phyloP scores from a whole-genome alignment of 92 coral and sea anemone species.

The Heteractis magnifica region DNA sequence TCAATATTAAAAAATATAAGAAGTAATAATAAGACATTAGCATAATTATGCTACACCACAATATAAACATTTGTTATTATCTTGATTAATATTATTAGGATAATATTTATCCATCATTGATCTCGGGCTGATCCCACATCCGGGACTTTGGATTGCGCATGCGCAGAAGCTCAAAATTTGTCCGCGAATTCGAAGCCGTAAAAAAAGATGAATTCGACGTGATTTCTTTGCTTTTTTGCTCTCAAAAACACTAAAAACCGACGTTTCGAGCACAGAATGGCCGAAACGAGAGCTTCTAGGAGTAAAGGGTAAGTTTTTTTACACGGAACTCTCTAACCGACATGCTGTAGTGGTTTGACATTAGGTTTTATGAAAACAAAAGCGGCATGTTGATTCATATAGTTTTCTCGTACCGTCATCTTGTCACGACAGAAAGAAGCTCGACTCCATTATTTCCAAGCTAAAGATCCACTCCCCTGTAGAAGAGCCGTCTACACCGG shows the following conservation, averaged over 20 bases:
- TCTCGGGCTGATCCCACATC: conserved; percentile 36
- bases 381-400: not conserved
- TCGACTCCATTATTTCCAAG: conserved; percentile 77
- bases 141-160: conserved; percentile 51
- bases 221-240: not conserved
- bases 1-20: conserved; percentile 6
- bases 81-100: conserved; percentile 25
- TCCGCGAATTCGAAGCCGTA: conserved; percentile 32
- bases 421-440: conserved; percentile 59
- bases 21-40: not conserved
- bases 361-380: not conserved
- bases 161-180: conserved; percentile 25
- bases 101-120: conserved; percentile 34
- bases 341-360: conserved; percentile 32
- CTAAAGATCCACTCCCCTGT: conserved; percentile 44
- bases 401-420: not conserved
- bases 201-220: conserved; percentile 30
- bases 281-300: conserved; percentile 30
- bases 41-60: not conserved
- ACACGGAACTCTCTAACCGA: conserved; percentile 16
- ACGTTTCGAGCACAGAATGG: conserved; percentile 20
- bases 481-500: conserved; percentile 41
- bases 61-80: not conserved
- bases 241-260: not conserved
- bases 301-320: conserved; percentile 53